Conservation (phyloP, 2,797 vertebrate genomes). For the Mormyrops boulengeri region DNA sequence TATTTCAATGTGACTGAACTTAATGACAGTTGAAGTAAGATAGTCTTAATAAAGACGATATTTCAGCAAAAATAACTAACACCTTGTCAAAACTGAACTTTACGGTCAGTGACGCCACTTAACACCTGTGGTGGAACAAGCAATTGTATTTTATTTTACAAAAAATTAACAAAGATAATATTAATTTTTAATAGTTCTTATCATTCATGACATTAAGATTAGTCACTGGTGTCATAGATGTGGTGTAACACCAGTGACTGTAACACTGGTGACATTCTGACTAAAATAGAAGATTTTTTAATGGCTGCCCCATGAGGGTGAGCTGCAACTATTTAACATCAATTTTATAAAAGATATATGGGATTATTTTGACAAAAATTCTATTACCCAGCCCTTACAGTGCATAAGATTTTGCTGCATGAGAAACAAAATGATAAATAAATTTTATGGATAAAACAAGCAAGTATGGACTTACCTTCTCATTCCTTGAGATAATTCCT, state of each 20-base stretch:
- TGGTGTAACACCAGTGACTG: background rate
- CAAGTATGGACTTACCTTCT: background rate
- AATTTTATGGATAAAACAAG: background rate
- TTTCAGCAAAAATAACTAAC: too few species aligned
- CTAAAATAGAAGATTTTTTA: background rate
- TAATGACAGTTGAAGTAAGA: background rate
- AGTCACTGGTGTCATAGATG: background rate
- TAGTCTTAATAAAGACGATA: background rate
- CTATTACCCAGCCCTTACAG: background rate
- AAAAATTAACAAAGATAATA: background rate
- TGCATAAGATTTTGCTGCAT: background rate
- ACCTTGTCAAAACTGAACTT: background rate
- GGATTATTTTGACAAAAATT: background rate
- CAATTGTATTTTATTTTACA: background rate
- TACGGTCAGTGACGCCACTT: background rate
- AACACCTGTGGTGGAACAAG: background rate
- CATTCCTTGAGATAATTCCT: background rate
- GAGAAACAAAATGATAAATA: background rate
- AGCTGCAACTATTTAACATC: background rate
- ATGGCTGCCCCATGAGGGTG: background rate
- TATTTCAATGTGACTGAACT: background rate
- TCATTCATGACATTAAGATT: background rate
- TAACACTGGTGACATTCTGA: background rate
- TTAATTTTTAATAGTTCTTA: background rate
- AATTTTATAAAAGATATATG: background rate